Percentiles rank a stretch among this genome's conserved stretches.
Conservation (phyloP, 2,113 vertebrate species). For the Ciconia maguari region DNA sequence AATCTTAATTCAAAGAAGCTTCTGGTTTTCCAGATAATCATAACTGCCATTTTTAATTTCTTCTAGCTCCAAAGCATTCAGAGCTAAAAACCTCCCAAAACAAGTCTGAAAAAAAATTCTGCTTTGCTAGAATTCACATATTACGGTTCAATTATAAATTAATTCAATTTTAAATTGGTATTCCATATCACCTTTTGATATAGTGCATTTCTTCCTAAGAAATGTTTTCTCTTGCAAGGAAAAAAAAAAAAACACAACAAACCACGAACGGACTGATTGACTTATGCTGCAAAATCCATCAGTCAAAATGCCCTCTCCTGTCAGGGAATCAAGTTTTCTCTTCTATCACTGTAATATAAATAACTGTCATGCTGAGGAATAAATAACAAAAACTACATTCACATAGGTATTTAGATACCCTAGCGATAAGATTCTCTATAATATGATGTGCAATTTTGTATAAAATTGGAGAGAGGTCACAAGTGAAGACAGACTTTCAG, state of each 20-base stretch:
- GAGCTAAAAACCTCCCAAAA: background rate
- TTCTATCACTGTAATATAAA: conserved; percentile 20
- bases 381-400: conserved; percentile 3
- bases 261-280: background rate
- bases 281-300: background rate
- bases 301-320: conserved; percentile 35
- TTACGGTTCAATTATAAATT: background rate
- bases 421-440: background rate
- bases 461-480: background rate
- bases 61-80: background rate
- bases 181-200: background rate
- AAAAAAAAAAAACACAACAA: background rate
- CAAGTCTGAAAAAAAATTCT: background rate
- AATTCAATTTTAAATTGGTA: background rate
- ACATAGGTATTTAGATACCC: background rate
- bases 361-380: background rate
- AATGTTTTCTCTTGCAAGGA: background rate
- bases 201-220: background rate
- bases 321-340: background rate
- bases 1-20: background rate
- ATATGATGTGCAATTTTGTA: background rate
- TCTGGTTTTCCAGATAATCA: background rate
- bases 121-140: background rate
- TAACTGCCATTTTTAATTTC: background rate
- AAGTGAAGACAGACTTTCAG: background rate